Conservation (phyloP, 2,113 vertebrate genomes). For the Chaenocephalus aceratus region DNA sequence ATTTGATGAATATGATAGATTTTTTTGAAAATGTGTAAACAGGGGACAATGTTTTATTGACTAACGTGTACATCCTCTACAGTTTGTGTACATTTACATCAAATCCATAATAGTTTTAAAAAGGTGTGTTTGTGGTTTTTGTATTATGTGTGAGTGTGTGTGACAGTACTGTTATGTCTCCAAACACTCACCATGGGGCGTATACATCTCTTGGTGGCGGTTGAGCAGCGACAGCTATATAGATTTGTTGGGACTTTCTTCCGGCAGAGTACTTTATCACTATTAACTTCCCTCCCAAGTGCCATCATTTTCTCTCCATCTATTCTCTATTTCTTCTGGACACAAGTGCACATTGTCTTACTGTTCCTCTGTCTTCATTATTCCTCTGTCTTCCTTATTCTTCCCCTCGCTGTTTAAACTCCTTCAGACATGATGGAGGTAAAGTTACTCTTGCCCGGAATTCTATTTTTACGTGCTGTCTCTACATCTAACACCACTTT, state of each 20-base stretch:
- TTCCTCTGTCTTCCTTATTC: background rate
- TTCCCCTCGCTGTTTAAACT: slow-evolving; percentile 21
- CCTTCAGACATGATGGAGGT: slow-evolving; percentile 19
- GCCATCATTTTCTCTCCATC: slow-evolving; percentile 50
- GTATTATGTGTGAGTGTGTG: background rate
- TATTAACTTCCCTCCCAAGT: slow-evolving; percentile 46
- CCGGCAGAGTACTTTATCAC: slow-evolving; percentile 48
- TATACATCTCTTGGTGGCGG: slow-evolving; percentile 30
- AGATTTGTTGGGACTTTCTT: slow-evolving; percentile 49
- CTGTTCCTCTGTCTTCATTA: background rate
- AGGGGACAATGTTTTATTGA: slow-evolving; percentile 4
- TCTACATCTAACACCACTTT: slow-evolving; percentile 40
- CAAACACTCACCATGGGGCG: slow-evolving; percentile 7
- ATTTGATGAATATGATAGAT: background rate
- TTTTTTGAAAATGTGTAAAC: too few relatives aligned
- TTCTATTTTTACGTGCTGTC: slow-evolving; percentile 19
- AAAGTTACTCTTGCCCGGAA: slow-evolving; percentile 15
- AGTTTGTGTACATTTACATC: background rate
- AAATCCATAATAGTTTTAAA: background rate
- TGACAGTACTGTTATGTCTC: background rate
- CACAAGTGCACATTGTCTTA: slow-evolving; percentile 26
- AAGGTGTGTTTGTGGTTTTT: too few relatives aligned
- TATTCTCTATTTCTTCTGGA: slow-evolving; percentile 22
- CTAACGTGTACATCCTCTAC: background rate
- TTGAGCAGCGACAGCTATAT: slow-evolving; percentile 19